A percentile compares a stretch with the other conserved stretches of the same genome.
Conservation (phyloP, 2,113 vertebrate species). For the Tiliqua scincoides region DNA sequence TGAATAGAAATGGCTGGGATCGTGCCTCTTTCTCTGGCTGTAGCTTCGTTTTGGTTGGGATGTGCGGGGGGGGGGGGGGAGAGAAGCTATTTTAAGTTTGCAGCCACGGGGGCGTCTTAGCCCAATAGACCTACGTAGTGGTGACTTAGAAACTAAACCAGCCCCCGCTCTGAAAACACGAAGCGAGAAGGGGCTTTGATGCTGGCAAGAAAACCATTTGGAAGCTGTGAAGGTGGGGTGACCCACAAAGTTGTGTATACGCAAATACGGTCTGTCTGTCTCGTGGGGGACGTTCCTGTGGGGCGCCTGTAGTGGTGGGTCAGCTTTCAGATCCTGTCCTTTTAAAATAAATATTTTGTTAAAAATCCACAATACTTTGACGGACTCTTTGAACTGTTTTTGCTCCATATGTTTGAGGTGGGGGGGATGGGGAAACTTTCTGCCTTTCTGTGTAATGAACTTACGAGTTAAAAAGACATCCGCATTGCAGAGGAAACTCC, state of each 20-base stretch:
- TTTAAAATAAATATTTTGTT: slow-evolving; percentile 41
- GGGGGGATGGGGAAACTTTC: slow-evolving; percentile 49
- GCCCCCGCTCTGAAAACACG: not conserved
- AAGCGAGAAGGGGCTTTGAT: not conserved
- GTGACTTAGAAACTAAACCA: not conserved
- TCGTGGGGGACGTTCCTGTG: slow-evolving; percentile 33
- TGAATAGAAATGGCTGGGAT: slow-evolving; percentile 67
- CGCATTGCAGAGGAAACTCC: slow-evolving; percentile 78
- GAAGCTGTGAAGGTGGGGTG: slow-evolving; percentile 22
- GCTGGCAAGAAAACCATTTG: slow-evolving; percentile 8
- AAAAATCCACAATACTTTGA: slow-evolving; percentile 63
- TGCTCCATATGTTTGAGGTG: slow-evolving; percentile 19
- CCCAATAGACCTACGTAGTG: slow-evolving; percentile 55
- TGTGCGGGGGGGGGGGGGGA: slow-evolving; percentile 45
- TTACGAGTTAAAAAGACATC: slow-evolving; percentile 77
- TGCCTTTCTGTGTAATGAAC: slow-evolving; percentile 52
- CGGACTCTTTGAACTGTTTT: slow-evolving; percentile 30
- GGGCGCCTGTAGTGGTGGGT: slow-evolving; percentile 53
- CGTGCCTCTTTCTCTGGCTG: slow-evolving; percentile 68
- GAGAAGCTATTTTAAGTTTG: slow-evolving; percentile 66
- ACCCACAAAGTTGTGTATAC: slow-evolving; percentile 68
- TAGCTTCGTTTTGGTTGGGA: slow-evolving; percentile 75
- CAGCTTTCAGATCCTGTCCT: slow-evolving; percentile 69
- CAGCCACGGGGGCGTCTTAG: slow-evolving; percentile 64
- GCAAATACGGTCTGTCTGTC: slow-evolving; percentile 42